Base-by-base conservation (phyloP, 1,140 invertebrate genomes). In the Calephelis nemesis region DNA sequence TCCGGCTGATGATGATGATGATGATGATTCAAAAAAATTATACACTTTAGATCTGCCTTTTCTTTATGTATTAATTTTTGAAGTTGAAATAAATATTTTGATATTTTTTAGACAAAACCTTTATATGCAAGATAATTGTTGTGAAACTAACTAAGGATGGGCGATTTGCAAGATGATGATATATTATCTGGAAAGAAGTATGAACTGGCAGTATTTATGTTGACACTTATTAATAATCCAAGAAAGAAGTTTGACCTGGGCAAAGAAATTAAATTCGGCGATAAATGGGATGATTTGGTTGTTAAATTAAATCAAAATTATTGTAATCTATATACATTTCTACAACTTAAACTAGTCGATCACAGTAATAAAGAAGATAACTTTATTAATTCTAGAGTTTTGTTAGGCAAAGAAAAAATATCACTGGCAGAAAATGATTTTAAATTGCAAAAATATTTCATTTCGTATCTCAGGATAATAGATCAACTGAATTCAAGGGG, bases 191-290 rank as follows among this genome's bases (percentile, higher is more conserved):
- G 54, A 30, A 60, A 60, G 11, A 39, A 39, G n/a, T 60, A 60
- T 12, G 54, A 60, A 60, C 30, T 39, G 54, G 11, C 39, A 60
- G 1, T 60, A 60, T 60, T 60, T 39, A 60, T 60, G 54, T 60
- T 39, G 10, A 60, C 54, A 12, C 39, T 60, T 12, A 60, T 60
- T n/a, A 60, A 60, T 60, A 60, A 60, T 7, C 54, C 11, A 40
- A 60, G 11, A 1, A 40, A n/a, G 30, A 39, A 39, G 1, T 60
- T 60, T 40, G 54, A 60, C 39, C 54, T 60, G 6, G 54, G 54
- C n/a, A 60, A 40, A 60, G 54, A 60, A 60, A 40, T 40, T 58
- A 58, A 58, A 60, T 60, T 60, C 39, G 58, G 54, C 6, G 54
- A 40, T 6, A 58, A 58, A 58, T 58, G 54, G 30, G 54, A 58